These are phyloP conservation scores for Microcebus tavaratra DNA, from an alignment of 2,113 vertebrate species.

Conservation along the genomic window DNA sequence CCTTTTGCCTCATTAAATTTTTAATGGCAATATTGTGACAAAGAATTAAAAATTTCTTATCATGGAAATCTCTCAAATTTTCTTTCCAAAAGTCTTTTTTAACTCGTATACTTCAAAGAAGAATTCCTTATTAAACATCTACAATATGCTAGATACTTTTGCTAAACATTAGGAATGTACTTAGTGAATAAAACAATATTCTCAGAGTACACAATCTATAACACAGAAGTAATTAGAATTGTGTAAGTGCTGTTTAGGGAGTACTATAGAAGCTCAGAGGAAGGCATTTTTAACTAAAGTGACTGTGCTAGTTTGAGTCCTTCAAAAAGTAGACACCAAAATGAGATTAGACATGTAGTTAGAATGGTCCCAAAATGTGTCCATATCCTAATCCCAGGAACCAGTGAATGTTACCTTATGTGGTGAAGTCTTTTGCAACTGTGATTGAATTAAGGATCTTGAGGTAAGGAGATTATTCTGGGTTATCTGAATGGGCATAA, in stretches of 20 bases:
- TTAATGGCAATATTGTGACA: slow-evolving; percentile 4
- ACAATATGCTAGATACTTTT: slow-evolving; percentile 9
- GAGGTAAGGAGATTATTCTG: not conserved
- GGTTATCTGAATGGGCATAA: not conserved
- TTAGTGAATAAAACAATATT: not conserved
- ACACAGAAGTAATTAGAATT: not conserved
- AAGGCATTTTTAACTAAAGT: not conserved
- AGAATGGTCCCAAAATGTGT: not conserved
- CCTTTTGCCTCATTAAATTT: not conserved
- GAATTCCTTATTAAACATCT: slow-evolving; percentile 15
- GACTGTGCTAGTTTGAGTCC: not conserved
- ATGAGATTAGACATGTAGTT: not conserved
- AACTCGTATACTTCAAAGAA: slow-evolving; percentile 1
- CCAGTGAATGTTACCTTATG: not conserved
- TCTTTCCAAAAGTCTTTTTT: not conserved
- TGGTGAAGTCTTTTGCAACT: not conserved
- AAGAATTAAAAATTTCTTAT: not conserved
- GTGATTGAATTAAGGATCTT: not conserved
- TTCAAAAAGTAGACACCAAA: not conserved
- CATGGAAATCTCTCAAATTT: slow-evolving; percentile 5
- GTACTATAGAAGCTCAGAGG: not conserved
- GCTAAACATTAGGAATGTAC: not conserved
- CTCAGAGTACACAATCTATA: not conserved
- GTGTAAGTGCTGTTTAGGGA: not conserved
- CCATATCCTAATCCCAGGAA: not conserved